Evolutionary conservation across 2,888 invertebrate species (phyloP).

Genomic region (Lithophane semibrunnea): DNA sequence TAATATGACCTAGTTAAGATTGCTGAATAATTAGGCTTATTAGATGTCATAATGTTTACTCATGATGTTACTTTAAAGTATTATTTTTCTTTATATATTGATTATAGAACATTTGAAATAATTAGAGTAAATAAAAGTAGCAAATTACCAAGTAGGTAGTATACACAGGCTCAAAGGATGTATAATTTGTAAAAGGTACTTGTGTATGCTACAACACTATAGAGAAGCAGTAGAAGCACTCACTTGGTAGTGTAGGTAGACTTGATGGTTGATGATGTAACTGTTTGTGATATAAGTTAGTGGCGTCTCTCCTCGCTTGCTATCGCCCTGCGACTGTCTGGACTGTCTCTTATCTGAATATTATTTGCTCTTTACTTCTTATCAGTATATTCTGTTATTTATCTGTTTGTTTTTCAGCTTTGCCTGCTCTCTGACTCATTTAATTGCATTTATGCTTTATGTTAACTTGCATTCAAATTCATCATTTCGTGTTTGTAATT

Average conservation of each 20-base stretch:
- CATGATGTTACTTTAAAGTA: constrained; percentile 59
- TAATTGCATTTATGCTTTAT: constrained; percentile 65
- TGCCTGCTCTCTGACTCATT: constrained; percentile 60
- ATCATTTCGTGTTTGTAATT: constrained; percentile 33
- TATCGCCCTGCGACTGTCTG: constrained; percentile 67
- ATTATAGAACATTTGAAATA: constrained; percentile 36
- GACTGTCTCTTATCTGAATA: constrained; percentile 72
- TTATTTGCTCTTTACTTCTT: constrained; percentile 70
- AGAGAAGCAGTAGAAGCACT: constrained; percentile 45
- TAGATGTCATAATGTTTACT: constrained; percentile 52
- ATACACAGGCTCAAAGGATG: constrained; percentile 46
- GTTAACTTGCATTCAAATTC: constrained; percentile 39
- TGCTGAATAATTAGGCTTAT: constrained; percentile 64
- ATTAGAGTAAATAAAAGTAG: constrained; percentile 47
- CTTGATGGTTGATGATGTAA: constrained; percentile 61
- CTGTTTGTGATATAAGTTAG: constrained; percentile 64
- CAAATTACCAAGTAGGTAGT: constrained; percentile 32
- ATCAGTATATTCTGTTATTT: constrained; percentile 62
- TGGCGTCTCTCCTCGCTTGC: constrained; percentile 52
- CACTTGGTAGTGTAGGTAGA: constrained; percentile 34
- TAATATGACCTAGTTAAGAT: constrained; percentile 52
- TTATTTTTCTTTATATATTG: constrained; percentile 50
- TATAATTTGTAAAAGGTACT: constrained; percentile 44
- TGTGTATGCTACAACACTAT: constrained; percentile 27
- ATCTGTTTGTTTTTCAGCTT: constrained; percentile 55